Base-by-base conservation (phyloP, 2,113 vertebrate species). In the Apistogramma diplotaenia region DNA sequence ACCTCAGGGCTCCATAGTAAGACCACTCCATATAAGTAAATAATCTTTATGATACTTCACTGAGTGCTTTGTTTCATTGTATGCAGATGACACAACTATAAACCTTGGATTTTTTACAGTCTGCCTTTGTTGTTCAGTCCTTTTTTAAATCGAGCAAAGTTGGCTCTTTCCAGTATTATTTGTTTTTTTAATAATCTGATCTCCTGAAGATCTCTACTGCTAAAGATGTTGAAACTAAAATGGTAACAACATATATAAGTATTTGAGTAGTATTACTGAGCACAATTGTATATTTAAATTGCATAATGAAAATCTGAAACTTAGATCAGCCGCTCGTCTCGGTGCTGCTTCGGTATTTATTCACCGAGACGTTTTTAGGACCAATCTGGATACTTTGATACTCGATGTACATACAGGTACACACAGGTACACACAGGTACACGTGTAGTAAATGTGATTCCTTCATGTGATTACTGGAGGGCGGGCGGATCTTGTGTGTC, bases 321-420 rank as follows among this genome's bases (percentile, higher is more conserved):
- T 18, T 35, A 43, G n/a, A n/a, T n/a, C n/a, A 96, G 96, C 95
- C 92, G 95, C 93, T 94, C 92, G 90, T 93, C 93, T 93, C 93
- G 90, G 94, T n/a, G n/a, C 96, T 96, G 95, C 97, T 95, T 95
- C 81, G 95, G 96, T 96, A 97, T 98, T 97, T 97, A 96, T 97
- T 97, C 96, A 96, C 95, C 95, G 95, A 95, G 96, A 96, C 94
- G 89, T 96, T 97, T 97, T 96, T 97, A 97, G 94, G 95, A 90
- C 87, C 96, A 96, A 97, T 97, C 97, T 96, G 95, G 96, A 97
- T 97, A 96, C 96, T 95, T 96, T 95, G 96, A 96, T 10, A 95
- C 94, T 96, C 90, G 92, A 90, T 96, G 96, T 97, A 97, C 96
- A 96, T 97, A 96, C 95, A 95, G 95, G 95, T 94, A 93, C 90